Evolutionary conservation across 2,888 invertebrate species (phyloP).

Genomic region (Polyploca ridens): DNA sequence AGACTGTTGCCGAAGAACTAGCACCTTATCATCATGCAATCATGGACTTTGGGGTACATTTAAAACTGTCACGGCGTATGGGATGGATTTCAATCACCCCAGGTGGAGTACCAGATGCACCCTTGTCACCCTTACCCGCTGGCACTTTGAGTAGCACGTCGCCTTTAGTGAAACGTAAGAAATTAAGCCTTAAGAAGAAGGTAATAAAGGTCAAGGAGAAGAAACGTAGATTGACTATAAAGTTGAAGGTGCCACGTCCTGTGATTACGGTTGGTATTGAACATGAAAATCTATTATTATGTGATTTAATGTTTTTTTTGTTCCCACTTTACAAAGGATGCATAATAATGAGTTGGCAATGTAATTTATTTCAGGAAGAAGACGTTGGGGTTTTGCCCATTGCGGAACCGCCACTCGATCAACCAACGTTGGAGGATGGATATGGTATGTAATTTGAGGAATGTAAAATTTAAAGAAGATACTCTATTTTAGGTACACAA

Average conservation of each 20-base stretch:
- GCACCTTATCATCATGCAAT: slow-evolving; percentile 59
- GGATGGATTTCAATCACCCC: slow-evolving; percentile 68
- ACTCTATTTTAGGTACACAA: neutral
- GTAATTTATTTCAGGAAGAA: slow-evolving; percentile 22
- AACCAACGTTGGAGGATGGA: slow-evolving; percentile 65
- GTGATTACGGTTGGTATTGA: slow-evolving; percentile 12
- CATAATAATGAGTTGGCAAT: slow-evolving; percentile 9
- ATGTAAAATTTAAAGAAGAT: neutral
- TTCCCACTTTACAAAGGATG: slow-evolving; percentile 18
- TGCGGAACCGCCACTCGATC: slow-evolving; percentile 30
- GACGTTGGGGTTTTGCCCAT: slow-evolving; percentile 21
- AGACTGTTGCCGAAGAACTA: slow-evolving; percentile 34
- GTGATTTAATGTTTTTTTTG: no score
- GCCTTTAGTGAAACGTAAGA: slow-evolving; percentile 58
- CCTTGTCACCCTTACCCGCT: slow-evolving; percentile 41
- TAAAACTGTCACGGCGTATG: slow-evolving; percentile 72
- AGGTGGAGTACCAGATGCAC: slow-evolving; percentile 44
- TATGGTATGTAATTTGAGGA: slow-evolving; percentile 53
- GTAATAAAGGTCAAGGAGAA: slow-evolving; percentile 38
- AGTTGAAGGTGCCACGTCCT: slow-evolving; percentile 32
- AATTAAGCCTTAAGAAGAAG: slow-evolving; percentile 47
- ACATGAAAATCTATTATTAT: neutral
- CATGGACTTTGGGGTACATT: slow-evolving; percentile 74
- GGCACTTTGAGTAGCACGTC: slow-evolving; percentile 48
- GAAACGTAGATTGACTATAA: slow-evolving; percentile 31